Evolutionary conservation across 2,888 invertebrate species (phyloP).

Genomic region (Drosophila affinis): DNA sequence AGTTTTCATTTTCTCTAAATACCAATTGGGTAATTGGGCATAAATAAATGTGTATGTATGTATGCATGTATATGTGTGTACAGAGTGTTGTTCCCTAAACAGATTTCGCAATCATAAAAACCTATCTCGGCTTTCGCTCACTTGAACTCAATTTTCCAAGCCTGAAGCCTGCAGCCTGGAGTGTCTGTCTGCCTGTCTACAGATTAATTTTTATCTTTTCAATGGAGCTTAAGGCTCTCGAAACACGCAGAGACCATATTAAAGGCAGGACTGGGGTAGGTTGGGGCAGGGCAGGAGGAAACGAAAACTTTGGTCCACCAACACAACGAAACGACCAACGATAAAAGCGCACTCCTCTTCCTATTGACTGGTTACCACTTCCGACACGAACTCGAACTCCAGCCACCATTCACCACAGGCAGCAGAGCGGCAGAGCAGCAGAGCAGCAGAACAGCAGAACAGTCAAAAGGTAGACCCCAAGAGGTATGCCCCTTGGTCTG

Average conservation of each 20-base stretch:
- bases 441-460: slow-evolving; percentile 35
- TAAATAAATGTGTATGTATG: neutral
- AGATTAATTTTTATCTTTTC: slow-evolving; percentile 5
- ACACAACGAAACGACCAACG: neutral
- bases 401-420: neutral
- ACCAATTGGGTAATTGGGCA: neutral
- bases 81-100: neutral
- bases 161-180: neutral
- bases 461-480: slow-evolving; percentile 67
- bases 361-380: slow-evolving; percentile 67
- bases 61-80: neutral
- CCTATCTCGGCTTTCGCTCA: slow-evolving; percentile 34
- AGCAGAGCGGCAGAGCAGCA: slow-evolving; percentile 26
- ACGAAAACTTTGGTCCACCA: neutral
- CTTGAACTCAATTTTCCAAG: slow-evolving; percentile 32
- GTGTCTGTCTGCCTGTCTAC: slow-evolving; percentile 8
- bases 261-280: neutral
- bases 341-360: neutral
- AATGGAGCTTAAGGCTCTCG: neutral
- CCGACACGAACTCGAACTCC: slow-evolving; percentile 45
- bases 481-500: slow-evolving; percentile 46
- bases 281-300: neutral
- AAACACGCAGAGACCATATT: neutral
- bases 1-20: neutral
- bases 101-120: slow-evolving; percentile 26